Evolutionary conservation across 2,113 vertebrate species (phyloP).

Genomic region (Corythaixoides concolor): DNA sequence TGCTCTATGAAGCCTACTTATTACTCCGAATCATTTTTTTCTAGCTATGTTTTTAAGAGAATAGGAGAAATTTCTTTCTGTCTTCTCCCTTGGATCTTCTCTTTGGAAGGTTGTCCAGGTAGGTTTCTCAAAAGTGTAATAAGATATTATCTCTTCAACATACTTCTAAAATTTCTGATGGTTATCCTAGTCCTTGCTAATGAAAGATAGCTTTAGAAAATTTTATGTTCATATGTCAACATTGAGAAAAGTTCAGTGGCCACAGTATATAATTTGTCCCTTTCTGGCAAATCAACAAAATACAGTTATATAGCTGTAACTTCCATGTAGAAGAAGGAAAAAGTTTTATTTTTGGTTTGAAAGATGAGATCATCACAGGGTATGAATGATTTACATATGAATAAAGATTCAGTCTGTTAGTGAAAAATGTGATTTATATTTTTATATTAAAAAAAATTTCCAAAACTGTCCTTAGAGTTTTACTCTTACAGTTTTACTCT

Average conservation of each 20-base stretch:
- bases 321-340: neutral
- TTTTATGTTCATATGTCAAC: neutral
- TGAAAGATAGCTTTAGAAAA: neutral
- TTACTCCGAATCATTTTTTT: neutral
- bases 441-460: neutral
- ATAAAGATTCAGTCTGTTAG: neutral
- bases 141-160: neutral
- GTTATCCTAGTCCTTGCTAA: neutral
- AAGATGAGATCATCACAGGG: neutral
- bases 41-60: neutral
- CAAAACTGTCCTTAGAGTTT: neutral
- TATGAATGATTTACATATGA: neutral
- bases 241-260: neutral
- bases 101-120: neutral
- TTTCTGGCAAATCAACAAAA: neutral
- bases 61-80: neutral
- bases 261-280: neutral
- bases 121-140: neutral
- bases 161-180: neutral
- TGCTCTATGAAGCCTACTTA: neutral
- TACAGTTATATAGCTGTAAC: neutral
- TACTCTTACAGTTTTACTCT: neutral
- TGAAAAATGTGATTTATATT: neutral
- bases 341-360: neutral
- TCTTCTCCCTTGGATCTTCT: neutral